Evolutionary conservation across 2,888 invertebrate species (phyloP), one percentile per base, ranked within the genome.

Genomic region (Pollenia angustigena): DNA sequence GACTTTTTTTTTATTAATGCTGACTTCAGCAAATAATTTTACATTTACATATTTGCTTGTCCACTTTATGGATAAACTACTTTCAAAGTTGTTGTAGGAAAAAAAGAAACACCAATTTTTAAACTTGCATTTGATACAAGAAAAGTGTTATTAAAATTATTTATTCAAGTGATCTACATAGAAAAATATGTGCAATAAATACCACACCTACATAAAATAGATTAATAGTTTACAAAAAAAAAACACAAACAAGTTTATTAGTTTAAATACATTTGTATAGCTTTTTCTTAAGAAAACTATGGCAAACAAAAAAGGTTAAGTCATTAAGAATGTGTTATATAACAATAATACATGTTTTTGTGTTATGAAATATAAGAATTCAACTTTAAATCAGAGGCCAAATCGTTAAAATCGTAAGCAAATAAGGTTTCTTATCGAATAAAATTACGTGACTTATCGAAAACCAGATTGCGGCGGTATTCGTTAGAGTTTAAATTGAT

Each of bases 241-340:
- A 52, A n/a, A 72, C 40, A 7, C 32, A 68, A 80, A 80, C 80
- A 44, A 62, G 80, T 62, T 80, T 54, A 71, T 44, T 71, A 52
- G 32, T 58, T 79, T 50, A 56, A 48, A 42, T 62, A 62, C 62
- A 71, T 54, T n/a, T 42, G 40, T 50, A 78, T 69, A 52, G 1
- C 9, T 12, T 54, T 60, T 60, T 56, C 40, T 16, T 50, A 68
- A 14, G 4, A 50, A 50, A 32, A 32, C 32, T 32, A 32, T 56
- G 10, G 4, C 12, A 18, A 64, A 12, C 18, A 44, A 32, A 6
- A 32, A 32, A 14, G 12, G 12, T 58, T 32, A 4, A 58, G 0
- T 4, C 32, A 32, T 32, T 32, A 6, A 32, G 32, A 32, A 32
- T 32, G 32, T 32, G 32, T 32, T 32, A 32, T 32, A 6, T 32